Conservation (phyloP, 1,140 invertebrate species). For the honey bee (Apis mellifera) region Amel_HAv3.1 CM009938.2:9344501-9345000, state of each 20-base stretch:
- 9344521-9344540: background rate
- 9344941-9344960: conserved; percentile 10
- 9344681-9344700: background rate
- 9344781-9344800: conserved; percentile 19
- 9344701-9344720: background rate
- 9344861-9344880: background rate
- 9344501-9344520: conserved; percentile 47
- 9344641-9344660: background rate
- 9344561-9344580: too few relatives aligned
- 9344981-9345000: background rate
- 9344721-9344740: background rate
- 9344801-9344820: background rate
- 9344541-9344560: background rate
- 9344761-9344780: background rate
- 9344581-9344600: background rate
- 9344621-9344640: background rate
- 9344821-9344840: conserved; percentile 26
- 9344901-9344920: conserved; percentile 17
- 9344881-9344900: background rate
- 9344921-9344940: conserved; percentile 30
- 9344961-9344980: background rate
- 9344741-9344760: background rate
- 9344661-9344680: too few relatives aligned
- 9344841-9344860: conserved; percentile 12
- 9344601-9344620: background rate